Evolutionary conservation across 2,113 vertebrate species (phyloP), one percentile per base, ranked within the genome.

Genomic region (Nibea coibor): DNA sequence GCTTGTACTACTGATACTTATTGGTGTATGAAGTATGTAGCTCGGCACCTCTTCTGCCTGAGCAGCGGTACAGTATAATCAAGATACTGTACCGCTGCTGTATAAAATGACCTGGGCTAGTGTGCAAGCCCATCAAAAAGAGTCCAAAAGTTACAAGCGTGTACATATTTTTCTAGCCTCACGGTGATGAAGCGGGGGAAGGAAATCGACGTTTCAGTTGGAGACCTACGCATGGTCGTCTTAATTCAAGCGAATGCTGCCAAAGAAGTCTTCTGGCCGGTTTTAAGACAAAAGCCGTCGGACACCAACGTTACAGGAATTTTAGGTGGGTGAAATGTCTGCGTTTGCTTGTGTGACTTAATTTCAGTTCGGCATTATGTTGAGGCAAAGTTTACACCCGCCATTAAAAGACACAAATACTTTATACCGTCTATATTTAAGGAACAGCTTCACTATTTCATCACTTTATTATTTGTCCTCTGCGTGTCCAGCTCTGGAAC

Each of bases 231-330:
- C 1, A n/a, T 93, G 8, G 35, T 92, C 72, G 72, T 95, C 69
- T 62, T 91, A 17, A 50, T 88, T 61, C 91, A 94, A 56, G 24
- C 67, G 15, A 78, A 47, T 2, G 10, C 39, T 0, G 54, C 81
- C 0, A 1, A 20, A 0, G 1, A 28, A 26, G 89, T 94, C 71
- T 85, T 94, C 19, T 95, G 94, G 94, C 94, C 93, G 0, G 87
- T 64, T 58, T 20, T 94, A 15, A 86, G 70, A 64, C 88, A 91
- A 54, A 24, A 5, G 26, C 59, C 89, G 26, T 65, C 47, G 2
- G 78, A 79, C 3, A 14, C 28, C 64, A 54, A 45, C 15, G 26
- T 72, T 4, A 42, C 62, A 58, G 85, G 85, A 68, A 48, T 87
- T 42, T 72, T 87, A 64, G 77, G 85, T 87, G n/a, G 39, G 80